Percentiles rank a stretch among this genome's conserved stretches.
These are phyloP conservation scores for Lysandra bellargus DNA, from an alignment of 2,888 invertebrate genomes.

Conservation along the genomic window DNA sequence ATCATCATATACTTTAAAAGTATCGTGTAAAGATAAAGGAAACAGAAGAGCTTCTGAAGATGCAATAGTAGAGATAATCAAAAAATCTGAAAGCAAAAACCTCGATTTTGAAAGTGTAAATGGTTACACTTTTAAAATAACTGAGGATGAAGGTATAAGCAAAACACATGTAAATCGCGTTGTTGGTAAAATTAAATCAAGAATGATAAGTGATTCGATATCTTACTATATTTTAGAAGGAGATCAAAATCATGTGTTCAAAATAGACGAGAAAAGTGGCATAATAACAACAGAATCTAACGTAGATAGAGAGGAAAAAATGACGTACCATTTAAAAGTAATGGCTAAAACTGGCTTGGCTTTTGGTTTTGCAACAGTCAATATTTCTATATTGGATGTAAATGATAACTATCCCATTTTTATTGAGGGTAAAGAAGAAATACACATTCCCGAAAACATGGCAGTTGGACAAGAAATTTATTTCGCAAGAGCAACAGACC, in stretches of 20 bases:
- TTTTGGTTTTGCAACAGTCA: slow-evolving; percentile 89
- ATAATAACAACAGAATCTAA: slow-evolving; percentile 87
- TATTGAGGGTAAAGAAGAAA: slow-evolving; percentile 88
- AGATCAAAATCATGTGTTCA: slow-evolving; percentile 88
- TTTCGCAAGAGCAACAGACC: slow-evolving; percentile 91
- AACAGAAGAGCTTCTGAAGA: slow-evolving; percentile 86
- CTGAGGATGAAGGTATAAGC: slow-evolving; percentile 88
- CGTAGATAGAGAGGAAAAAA: slow-evolving; percentile 91
- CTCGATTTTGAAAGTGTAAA: slow-evolving; percentile 88
- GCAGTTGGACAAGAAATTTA: slow-evolving; percentile 97
- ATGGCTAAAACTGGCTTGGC: slow-evolving; percentile 88
- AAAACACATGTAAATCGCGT: slow-evolving; percentile 83
- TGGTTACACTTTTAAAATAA: slow-evolving; percentile 90
- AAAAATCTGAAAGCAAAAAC: slow-evolving; percentile 85
- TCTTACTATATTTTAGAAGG: slow-evolving; percentile 90
- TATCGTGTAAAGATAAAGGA: slow-evolving; percentile 91
- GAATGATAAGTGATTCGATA: slow-evolving; percentile 82
- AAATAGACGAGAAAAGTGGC: slow-evolving; percentile 89
- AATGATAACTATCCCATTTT: slow-evolving; percentile 96
- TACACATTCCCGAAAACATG: slow-evolving; percentile 91
- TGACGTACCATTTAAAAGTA: slow-evolving; percentile 89
- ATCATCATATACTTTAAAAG: slow-evolving; percentile 85
- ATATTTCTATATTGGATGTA: slow-evolving; percentile 90
- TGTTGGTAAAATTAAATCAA: slow-evolving; percentile 88
- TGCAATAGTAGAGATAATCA: slow-evolving; percentile 90